A percentile compares a stretch with the other conserved stretches of the same genome.
phyloP scores from a whole-genome alignment of 2,113 vertebrate genomes.

The Nycticebus coucang region DNA sequence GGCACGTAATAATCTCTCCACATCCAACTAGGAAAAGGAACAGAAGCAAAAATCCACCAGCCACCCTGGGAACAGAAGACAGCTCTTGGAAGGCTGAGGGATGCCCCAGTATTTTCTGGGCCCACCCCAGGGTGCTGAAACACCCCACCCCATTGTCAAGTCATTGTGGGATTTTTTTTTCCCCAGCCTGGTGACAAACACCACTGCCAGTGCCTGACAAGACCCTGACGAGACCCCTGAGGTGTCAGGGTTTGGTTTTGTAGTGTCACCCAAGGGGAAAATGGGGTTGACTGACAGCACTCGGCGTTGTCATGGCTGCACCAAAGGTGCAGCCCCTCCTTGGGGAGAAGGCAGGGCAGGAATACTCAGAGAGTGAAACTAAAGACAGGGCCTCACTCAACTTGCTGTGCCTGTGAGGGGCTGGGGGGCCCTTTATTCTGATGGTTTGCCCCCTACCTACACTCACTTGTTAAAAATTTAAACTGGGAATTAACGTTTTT shows the following conservation, averaged over 20 bases:
- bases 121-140: fast-evolving
- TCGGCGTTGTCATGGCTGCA: not conserved
- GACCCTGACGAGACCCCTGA: not conserved
- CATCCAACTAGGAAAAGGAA: not conserved
- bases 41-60: not conserved
- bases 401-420: fast-evolving
- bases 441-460: fast-evolving
- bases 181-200: not conserved
- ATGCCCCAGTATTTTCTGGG: not conserved
- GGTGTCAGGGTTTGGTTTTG: not conserved
- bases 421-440: not conserved
- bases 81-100: not conserved
- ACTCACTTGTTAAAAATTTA: not conserved
- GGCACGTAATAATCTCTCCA: slow-evolving; percentile 8
- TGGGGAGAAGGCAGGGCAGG: not conserved
- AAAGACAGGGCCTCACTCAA: too few relatives aligned
- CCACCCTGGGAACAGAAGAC: slow-evolving; percentile 53
- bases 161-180: not conserved
- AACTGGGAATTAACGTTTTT: too few relatives aligned
- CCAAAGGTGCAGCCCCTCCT: not conserved
- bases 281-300: not conserved
- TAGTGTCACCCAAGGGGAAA: not conserved
- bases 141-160: not conserved
- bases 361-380: not conserved
- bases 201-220: not conserved